These are phyloP conservation scores for Sebastes baramenuke DNA, from an alignment of 2,797 vertebrate species.

Conservation along the genomic window DNA sequence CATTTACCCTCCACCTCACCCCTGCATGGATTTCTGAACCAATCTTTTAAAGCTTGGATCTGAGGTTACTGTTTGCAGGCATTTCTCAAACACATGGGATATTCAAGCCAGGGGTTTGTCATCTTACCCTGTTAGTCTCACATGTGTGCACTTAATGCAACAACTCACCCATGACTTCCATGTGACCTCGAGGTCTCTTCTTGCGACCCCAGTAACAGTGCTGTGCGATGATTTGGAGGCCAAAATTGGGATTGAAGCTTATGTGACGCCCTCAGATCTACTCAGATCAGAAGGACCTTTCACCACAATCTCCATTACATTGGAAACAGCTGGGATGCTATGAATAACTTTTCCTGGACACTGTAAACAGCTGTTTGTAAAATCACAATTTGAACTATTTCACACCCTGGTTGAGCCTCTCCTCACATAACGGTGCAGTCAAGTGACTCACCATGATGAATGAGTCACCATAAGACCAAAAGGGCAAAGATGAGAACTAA, in stretches of 20 bases:
- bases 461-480: constrained; percentile 38
- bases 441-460: constrained; percentile 24
- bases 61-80: background rate
- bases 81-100: background rate
- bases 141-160: background rate
- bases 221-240: background rate
- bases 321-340: background rate
- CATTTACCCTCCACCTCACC: background rate
- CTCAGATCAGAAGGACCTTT: background rate
- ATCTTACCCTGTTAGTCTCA: background rate
- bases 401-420: constrained; percentile 11
- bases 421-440: constrained; percentile 27
- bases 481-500: constrained; percentile 37
- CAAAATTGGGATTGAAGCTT: background rate
- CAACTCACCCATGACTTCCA: background rate
- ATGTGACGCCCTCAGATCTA: background rate
- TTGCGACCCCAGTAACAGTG: background rate
- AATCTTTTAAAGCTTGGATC: background rate
- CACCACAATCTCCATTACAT: background rate
- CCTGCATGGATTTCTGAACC: background rate
- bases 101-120: constrained; percentile 1
- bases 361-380: background rate
- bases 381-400: constrained; percentile 14
- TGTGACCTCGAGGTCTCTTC: background rate
- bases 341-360: background rate